Evolutionary conservation across 2,888 invertebrate genomes (phyloP), one percentile per base, ranked within the genome.

Genomic region (Sinentomon sp.): DNA sequence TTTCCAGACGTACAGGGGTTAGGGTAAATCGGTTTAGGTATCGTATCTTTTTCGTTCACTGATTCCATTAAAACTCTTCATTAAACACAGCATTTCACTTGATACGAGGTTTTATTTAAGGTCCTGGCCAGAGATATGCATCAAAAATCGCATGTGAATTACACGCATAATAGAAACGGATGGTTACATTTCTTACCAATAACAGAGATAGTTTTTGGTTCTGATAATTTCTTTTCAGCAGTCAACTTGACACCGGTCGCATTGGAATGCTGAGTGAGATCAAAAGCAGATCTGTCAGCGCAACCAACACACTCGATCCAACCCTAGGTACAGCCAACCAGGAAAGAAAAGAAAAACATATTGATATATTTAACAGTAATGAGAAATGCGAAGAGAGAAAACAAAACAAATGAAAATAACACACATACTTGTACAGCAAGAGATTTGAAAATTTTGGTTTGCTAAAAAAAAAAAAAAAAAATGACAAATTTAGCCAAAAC

Each of bases 291-390:
- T 43, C 97, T 65, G 53, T 99, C 97, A 10, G 97, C 97, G 59
- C 94, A 94, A 7, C 97, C 97, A 1, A 97, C 94, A 60, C 94
- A 94, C 53, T 99, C 97, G 23, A 99, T 69, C 89, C 94, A 97
- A 4, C 94, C 89, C 64, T 73, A n/a, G n/a, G n/a, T n/a, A n/a
- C n/a, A n/a, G n/a, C n/a, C n/a, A n/a, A n/a, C n/a, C n/a, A n/a
- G n/a, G n/a, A n/a, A n/a, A n/a, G 50, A 35, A 41, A 36, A 28
- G 29, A 48, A 40, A 36, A 32, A 36, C n/a, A 17, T 25, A 9
- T 23, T 37, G n/a, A 36, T 20, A 21, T 26, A 6, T 13, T n/a
- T n/a, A 30, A 30, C 9, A 33, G 13, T 9, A 30, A 30, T 20
- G 7, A 20, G 25, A 21, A 13, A 22, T 34, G n/a, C 25, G 12